Evolutionary conservation across 2,888 invertebrate species (phyloP), one percentile per base, ranked within the genome.

Genomic region (Ischnura elegans): DNA sequence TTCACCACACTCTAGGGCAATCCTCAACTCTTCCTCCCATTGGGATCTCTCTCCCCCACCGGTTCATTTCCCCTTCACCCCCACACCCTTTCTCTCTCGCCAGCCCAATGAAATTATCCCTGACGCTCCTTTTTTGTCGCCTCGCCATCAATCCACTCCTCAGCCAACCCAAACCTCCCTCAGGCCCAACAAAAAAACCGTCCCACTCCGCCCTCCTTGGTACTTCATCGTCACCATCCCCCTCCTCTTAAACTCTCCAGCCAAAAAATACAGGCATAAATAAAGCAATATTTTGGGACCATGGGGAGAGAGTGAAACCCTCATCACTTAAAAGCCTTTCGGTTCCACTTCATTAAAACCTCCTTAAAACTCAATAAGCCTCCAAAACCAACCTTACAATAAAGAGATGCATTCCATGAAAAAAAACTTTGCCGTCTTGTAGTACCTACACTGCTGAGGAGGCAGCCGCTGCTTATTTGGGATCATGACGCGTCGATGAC

Each of bases 31-130:
- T 1, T n/a, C 61, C 5, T 25, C 61, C 61, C 61, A 16, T n/a
- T n/a, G n/a, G 61, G 25, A 16, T 21, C 5, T 25, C 25, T 16
- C 61, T 16, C 61, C 61, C 61, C 61, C 25, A 10, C 16, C 16
- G 47, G 47, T 47, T 47, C 47, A 47, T 47, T 47, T 8, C 25
- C 36, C 4, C 0, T 0, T 1, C 61, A 0, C 25, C 19, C 25
- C 36, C 10, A 29, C 1, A 43, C 8, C 86, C 86, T 19, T 43
- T 16, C 42, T n/a, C 86, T 21, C 46, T n/a, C 45, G n/a, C 36
- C 42, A 61, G 61, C 90, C 43, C 90, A 43, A 90, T 90, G 90
- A 61, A 90, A 55, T 61, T 43, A 51, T 87, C 87, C 87, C 87
- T 4, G 45, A 13, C 25, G 29, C 76, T 43, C 43, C 87, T 87